Base-by-base conservation (phyloP, 2,888 invertebrate species). In the Coenonympha arcania region DNA sequence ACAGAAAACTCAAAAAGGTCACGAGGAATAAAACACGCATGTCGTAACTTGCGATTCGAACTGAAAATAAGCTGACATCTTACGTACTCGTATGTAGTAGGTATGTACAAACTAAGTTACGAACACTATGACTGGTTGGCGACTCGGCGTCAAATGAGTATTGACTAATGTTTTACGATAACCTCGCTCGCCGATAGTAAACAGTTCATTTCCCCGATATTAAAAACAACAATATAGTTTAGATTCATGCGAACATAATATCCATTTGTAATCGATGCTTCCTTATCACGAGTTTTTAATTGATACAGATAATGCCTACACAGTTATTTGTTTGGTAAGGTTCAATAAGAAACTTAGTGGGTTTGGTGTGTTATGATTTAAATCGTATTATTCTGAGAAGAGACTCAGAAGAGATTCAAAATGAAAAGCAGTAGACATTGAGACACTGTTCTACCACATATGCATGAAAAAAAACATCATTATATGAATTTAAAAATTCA, bases 21-120 rank as follows among this genome's bases (percentile, higher is more conserved):
- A 73, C 63, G 64, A 77, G 57, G 55, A 73, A 62, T 48, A 71
- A 60, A 52, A 70, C 58, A 63, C 79, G 82, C 84, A 84, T 84
- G 61, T 71, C 76, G 58, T n/a, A n/a, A n/a, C 59, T 63, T 61
- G 61, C 66, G 76, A 68, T 54, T 58, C 57, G 43, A 51, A 45
- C 48, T 53, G 37, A 50, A 41, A 49, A 54, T 52, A 40, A 36
- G 50, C 26, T 59, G 49, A 58, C 57, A 58, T 61, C 56, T 56
- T 57, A 53, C 50, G 33, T 50, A 52, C 28, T n/a, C n/a, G 50
- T 8, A 16, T 3, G 15, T 33, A 33, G 8, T 8, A 13, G 31
- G n/a, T n/a, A n/a, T n/a, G n/a, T n/a, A n/a, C n/a, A n/a, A n/a
- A n/a, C n/a, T n/a, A n/a, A n/a, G n/a, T n/a, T 54, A 52, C 22